Base-by-base conservation (phyloP, 2,797 vertebrate species). In the Sebastes aleutianus region DNA sequence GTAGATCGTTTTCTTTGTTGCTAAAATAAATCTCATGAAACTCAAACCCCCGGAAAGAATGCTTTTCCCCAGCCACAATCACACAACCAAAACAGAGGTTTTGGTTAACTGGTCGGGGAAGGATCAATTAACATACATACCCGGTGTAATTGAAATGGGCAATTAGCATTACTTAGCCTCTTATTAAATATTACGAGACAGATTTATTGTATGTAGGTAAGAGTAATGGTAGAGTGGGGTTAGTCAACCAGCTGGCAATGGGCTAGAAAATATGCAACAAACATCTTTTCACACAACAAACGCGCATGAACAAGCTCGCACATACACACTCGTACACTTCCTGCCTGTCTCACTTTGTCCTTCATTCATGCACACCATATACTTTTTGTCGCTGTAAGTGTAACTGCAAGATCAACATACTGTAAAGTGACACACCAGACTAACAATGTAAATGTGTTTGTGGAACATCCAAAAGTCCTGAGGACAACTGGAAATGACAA, bases 71-170 rank as follows among this genome's bases (percentile, higher is more conserved):
- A 69, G 31, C 78, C 65, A 74, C 57, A 75, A 47, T 76, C 68
- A 39, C 56, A 80, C 47, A 76, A 78, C 80, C 71, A 67, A 75
- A 82, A 84, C 58, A 71, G 78, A 67, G 50, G 70, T 63, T 88
- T 79, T 66, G 77, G 82, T 84, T 68, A 72, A 65, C 68, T 84
- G 72, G 78, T 71, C 58, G 56, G 80, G 74, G 86, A 87, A 87
- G 34, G 72, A 90, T 77, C 70, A 89, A 82, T 83, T 76, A 88
- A 56, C 39, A 77, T 34, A 18, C 39, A 59, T 75, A 59, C 80
- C 57, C 81, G 65, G 39, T 54, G 39, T 62, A 80, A 70, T 26
- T 76, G 12, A 90, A 89, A 85, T 61, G 9, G 43, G 32, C 26
- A 73, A 76, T 82, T 77, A 70, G 57, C 9, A 29, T 62, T 8